Evolutionary conservation across 1,140 invertebrate genomes (phyloP), one percentile per base, ranked within the genome.

Genomic region (Drosophila nasuta): DNA sequence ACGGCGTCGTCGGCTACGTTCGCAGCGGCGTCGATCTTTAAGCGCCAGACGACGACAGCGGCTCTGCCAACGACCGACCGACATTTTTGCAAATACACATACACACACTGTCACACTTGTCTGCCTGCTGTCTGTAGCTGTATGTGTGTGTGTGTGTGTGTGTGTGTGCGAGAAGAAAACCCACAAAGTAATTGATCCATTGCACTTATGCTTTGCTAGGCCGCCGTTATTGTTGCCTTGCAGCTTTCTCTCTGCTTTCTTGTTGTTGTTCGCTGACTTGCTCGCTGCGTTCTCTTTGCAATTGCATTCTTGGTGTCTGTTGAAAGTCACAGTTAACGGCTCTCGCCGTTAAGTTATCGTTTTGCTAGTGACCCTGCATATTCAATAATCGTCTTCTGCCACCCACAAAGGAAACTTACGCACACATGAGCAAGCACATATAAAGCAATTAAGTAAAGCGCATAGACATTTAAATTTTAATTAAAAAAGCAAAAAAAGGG

Each of bases 151-250:
- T 13, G 13, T 13, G 13, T 13, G 13, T 13, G 13, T 13, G 13
- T 69, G 20, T 74, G 48, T 74, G 49, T 69, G 43, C 64, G 58
- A 45, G n/a, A 58, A 65, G 67, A 75, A 74, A 75, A 75, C 77
- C 69, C 74, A 77, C 77, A 80, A 85, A 83, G 77, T 88, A 85
- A 88, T 89, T 89, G 85, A 89, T 88, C 81, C 81, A 88, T 79
- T 85, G 81, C 85, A 83, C 78, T 83, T 88, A 74, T 88, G 76
- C 58, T 82, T 82, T 54, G 68, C 79, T 79, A 79, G 77, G 74
- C 72, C 56, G 60, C 33, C 20, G 49, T 56, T 72, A 48, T 60
- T 74, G 52, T 54, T 70, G 76, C 54, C 70, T 68, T 74, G 67
- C 63, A 63, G 82, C 82, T 86, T 86, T 87, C 82, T 87, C 82